phyloP scores from a whole-genome alignment of 92 coral and sea anemone species.

The Palythoa caribaeorum region DNA sequence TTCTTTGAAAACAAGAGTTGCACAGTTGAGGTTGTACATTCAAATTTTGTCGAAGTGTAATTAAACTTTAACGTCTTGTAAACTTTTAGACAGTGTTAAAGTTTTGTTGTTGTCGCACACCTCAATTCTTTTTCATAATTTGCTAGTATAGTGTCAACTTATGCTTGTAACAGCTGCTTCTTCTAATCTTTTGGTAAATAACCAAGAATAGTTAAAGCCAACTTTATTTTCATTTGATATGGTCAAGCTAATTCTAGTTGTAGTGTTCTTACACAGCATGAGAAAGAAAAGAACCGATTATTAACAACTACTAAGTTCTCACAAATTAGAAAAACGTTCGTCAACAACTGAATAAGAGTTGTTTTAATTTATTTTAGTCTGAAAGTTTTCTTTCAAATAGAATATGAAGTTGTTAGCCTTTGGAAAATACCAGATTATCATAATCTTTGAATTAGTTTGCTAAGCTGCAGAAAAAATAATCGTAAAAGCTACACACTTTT shows the following conservation, averaged over 20 bases:
- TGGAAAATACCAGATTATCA: not conserved
- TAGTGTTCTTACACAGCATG: not conserved
- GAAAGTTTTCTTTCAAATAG: too few relatives aligned
- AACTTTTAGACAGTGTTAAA: too few relatives aligned
- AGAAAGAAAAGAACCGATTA: not conserved
- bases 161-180: too few relatives aligned
- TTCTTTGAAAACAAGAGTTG: too few relatives aligned
- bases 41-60: too few relatives aligned
- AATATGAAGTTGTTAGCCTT: too few relatives aligned
- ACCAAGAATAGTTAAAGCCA: not conserved
- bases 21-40: too few relatives aligned
- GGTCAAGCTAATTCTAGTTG: not conserved
- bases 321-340: not conserved
- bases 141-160: too few relatives aligned
- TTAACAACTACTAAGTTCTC: not conserved
- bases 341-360: not conserved
- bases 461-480: not conserved
- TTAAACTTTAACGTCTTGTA: too few relatives aligned
- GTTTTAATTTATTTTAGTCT: too few relatives aligned
- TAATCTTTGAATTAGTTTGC: not conserved
- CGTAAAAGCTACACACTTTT: not conserved
- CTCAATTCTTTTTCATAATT: too few relatives aligned
- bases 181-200: not conserved
- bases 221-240: not conserved
- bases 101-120: too few relatives aligned